Evolutionary conservation across 2,113 vertebrate genomes (phyloP), one percentile per base, ranked within the genome.

Genomic region (Hyperopisus bebe): DNA sequence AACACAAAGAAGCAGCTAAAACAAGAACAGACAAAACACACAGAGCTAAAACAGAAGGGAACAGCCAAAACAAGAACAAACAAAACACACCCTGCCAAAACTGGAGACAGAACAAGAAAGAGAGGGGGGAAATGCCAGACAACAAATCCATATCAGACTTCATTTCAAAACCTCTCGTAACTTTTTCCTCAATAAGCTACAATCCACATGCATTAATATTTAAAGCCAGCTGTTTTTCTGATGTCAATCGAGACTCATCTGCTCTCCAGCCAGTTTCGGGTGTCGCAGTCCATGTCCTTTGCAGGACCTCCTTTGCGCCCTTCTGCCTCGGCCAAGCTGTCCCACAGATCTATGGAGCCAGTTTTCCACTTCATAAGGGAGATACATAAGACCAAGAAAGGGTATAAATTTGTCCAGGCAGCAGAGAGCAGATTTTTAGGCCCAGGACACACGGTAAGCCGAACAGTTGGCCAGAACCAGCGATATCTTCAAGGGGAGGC

Each of bases 201-300:
- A 95, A 94, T 95, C 94, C 94, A 94, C 93, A 93, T 3, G 89
- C 94, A 94, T 95, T 93, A 94, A 95, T 95, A 93, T 95, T 96
- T 96, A 93, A 96, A 92, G 90, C 62, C 87, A 88, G 90, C 27
- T 31, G 21, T 86, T 24, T 74, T 47, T 74, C 53, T 86, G 84
- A 53, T 86, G n/a, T 53, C 21, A n/a, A 8, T 35, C 31, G n/a
- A 44, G 42, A 83, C 15, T 42, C 31, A 24, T 46, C 10, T 24
- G 62, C 46, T 90, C 89, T 89, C 91, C 90, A n/a, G 31, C 17
- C 82, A 91, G 90, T 88, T 91, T 90, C 89, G 89, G 91, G 89
- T 46, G 92, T 92, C 5, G 87, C 84, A 88, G 88, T 91, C 89
- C 89, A 17, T 83, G 89, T 91, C 55, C 77, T 88, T 89, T 51